Conservation (phyloP, 2,797 vertebrate genomes). For the Poliocrania exsul region DNA sequence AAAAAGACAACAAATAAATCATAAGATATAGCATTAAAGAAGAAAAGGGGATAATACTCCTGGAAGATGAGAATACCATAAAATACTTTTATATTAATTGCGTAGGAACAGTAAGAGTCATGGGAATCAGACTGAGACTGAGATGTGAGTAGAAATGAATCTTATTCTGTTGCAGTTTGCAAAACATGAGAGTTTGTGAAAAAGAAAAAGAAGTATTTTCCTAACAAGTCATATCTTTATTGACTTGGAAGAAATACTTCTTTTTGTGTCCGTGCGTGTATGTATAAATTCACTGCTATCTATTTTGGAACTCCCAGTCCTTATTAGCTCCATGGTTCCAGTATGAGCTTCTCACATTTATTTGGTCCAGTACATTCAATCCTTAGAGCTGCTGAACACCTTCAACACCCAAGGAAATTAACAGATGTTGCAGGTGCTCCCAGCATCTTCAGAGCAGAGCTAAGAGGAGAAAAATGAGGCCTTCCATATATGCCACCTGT, state of each 20-base stretch:
- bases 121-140: not conserved
- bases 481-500: not conserved
- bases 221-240: not conserved
- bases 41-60: not conserved
- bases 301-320: not conserved
- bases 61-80: not conserved
- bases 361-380: not conserved
- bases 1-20: not conserved
- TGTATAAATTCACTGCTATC: not conserved
- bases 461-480: not conserved
- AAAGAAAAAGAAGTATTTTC: not conserved
- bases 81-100: not conserved
- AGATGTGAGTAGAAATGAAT: not conserved
- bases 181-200: not conserved
- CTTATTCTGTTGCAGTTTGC: not conserved
- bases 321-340: not conserved
- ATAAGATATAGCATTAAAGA: not conserved
- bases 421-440: not conserved
- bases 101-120: not conserved
- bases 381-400: not conserved
- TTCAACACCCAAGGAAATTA: not conserved
- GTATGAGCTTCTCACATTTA: not conserved
- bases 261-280: not conserved
- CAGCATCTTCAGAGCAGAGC: not conserved
- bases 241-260: not conserved